These are phyloP conservation scores for Prunella fulvescens DNA, from an alignment of 2,113 vertebrate genomes.

Conservation along the genomic window DNA sequence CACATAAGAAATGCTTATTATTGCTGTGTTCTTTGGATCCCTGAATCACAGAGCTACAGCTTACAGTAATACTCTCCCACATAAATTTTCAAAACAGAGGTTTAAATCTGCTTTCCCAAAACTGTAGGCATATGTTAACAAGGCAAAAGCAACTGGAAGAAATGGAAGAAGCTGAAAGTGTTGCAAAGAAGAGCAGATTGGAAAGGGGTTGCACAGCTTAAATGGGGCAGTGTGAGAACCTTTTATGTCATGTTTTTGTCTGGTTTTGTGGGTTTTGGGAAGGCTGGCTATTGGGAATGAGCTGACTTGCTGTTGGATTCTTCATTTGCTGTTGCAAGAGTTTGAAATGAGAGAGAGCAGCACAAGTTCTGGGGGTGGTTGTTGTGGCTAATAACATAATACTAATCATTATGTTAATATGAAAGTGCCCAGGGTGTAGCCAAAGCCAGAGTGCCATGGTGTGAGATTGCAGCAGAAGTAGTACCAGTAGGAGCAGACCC, in stretches of 20 bases:
- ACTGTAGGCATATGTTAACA: not conserved
- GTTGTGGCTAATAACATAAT: not conserved
- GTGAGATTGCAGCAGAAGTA: not conserved
- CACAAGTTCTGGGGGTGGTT: not conserved
- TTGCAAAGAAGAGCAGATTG: not conserved
- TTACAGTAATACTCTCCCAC: not conserved
- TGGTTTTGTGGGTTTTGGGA: not conserved
- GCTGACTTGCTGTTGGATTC: not conserved
- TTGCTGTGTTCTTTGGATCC: not conserved
- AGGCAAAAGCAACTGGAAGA: not conserved
- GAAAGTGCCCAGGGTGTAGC: not conserved
- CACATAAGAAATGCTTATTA: not conserved
- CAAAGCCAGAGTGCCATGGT: not conserved
- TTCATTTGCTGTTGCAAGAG: not conserved
- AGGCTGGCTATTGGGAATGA: not conserved
- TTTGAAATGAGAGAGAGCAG: not conserved
- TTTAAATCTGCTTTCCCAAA: not conserved
- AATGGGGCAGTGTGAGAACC: not conserved
- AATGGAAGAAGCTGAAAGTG: not conserved
- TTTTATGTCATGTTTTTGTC: not conserved
- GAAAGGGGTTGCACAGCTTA: not conserved
- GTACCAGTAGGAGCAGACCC: not conserved
- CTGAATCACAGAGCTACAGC: not conserved
- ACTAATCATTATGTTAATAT: not conserved
- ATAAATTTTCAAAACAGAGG: not conserved